Evolutionary conservation across 2,888 invertebrate genomes (phyloP).

Genomic region (Mayetiola destructor): DNA sequence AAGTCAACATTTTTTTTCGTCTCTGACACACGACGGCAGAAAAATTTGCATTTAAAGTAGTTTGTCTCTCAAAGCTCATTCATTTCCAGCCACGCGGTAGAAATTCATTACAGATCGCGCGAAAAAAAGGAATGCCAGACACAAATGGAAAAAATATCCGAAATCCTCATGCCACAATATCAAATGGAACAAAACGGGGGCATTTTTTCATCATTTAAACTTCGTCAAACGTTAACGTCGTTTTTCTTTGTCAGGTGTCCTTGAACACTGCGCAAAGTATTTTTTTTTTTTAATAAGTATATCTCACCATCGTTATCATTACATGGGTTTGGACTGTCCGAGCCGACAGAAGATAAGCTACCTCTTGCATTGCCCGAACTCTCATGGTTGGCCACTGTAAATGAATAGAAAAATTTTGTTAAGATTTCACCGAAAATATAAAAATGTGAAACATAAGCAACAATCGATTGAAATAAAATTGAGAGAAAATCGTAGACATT

Average conservation of each 20-base stretch:
- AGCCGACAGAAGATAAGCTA: conserved; percentile 33
- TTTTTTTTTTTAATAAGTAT: background rate
- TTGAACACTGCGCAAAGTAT: too few species aligned
- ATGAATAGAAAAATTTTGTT: background rate
- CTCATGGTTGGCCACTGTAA: conserved; percentile 15
- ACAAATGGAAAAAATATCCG: background rate
- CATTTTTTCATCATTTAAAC: background rate
- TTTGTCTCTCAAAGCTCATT: conserved; percentile 7
- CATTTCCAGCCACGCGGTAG: too few species aligned
- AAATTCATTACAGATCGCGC: too few species aligned
- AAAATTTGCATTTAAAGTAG: conserved; percentile 16
- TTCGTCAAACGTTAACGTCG: too few species aligned
- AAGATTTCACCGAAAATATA: background rate
- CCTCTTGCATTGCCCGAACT: conserved; percentile 34
- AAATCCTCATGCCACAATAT: too few species aligned
- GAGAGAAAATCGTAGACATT: too few species aligned
- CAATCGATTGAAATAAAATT: too few species aligned
- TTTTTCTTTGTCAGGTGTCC: too few species aligned
- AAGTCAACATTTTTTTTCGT: too few species aligned
- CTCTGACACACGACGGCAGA: background rate
- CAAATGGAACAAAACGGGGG: background rate
- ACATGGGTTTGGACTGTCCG: conserved; percentile 31
- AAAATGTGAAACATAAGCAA: too few species aligned
- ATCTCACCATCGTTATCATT: conserved; percentile 35
- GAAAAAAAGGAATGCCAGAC: background rate